Percentiles rank a stretch among this genome's conserved stretches.
These are phyloP conservation scores for Diarsia mendica DNA, from an alignment of 2,888 invertebrate genomes.

Conservation along the genomic window DNA sequence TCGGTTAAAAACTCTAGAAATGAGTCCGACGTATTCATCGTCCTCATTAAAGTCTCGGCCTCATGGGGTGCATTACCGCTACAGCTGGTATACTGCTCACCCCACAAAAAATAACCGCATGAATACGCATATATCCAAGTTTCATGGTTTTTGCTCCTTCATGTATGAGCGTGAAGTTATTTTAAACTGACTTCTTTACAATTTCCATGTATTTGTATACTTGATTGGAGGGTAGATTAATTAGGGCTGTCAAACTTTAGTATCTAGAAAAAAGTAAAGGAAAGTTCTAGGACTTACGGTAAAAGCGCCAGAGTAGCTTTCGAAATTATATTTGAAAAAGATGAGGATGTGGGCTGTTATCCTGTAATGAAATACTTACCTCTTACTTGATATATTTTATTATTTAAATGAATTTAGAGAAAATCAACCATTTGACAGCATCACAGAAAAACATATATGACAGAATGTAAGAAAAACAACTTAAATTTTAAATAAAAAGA, in stretches of 20 bases:
- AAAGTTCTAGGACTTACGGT: background rate
- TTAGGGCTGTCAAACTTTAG: slow-evolving; percentile 45
- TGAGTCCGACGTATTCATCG: background rate
- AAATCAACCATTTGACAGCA: too few species aligned
- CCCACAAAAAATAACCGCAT: slow-evolving; percentile 34
- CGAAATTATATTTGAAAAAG: too few species aligned
- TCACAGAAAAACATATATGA: too few species aligned
- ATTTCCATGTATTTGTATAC: slow-evolving; percentile 62
- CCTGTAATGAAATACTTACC: too few species aligned
- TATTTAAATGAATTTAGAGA: too few species aligned
- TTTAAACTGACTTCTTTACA: slow-evolving; percentile 47
- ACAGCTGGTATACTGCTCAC: slow-evolving; percentile 17
- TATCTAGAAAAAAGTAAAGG: too few species aligned
- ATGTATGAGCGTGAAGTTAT: slow-evolving; percentile 53
- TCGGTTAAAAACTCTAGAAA: background rate
- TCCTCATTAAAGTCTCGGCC: slow-evolving; percentile 7
- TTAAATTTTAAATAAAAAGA: too few species aligned
- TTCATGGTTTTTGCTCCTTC: slow-evolving; percentile 43
- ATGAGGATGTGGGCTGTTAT: too few species aligned
- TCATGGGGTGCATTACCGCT: slow-evolving; percentile 27
- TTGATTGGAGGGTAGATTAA: slow-evolving; percentile 38
- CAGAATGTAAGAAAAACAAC: too few species aligned
- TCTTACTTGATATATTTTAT: too few species aligned
- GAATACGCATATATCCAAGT: slow-evolving; percentile 41
- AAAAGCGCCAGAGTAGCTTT: background rate